Evolutionary conservation across 2,797 vertebrate genomes (phyloP), one percentile per base, ranked within the genome.

Genomic region (Sorex maritimensis): DNA sequence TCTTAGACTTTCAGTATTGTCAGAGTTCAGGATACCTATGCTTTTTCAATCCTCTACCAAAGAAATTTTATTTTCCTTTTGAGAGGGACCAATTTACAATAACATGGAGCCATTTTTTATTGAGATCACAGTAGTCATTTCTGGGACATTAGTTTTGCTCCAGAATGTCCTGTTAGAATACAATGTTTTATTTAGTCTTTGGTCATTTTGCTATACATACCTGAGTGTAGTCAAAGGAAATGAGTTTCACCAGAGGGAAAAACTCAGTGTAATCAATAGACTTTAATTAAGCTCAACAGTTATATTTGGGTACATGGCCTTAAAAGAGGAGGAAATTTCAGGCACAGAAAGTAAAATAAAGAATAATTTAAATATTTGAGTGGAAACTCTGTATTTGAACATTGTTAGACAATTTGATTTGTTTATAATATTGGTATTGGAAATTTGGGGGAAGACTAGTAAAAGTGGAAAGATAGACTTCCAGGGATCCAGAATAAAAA

Each of bases 391-490:
- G 41, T 86, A 44, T 68, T 67, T 89, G 52, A 21, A 23, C 24
- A 83, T 71, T 83, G 52, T 69, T 69, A 84, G 82, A 58, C 55
- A 71, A 28, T 79, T 90, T 92, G 44, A 28, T 79, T 90, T 92
- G 44, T 75, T 44, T 61, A 24, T 46, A 72, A 81, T 41, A 12
- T 2, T 34, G 38, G 41, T 24, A 4, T 17, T 63, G 44, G 12
- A 38, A 24, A 17, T 14, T 61, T 61, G 13, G 5, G 75, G n/a
- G 38, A 46, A 86, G 49, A 46, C 58, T 69, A 85, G 63, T 58
- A 81, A 82, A 85, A 81, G 81, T 77, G 9, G 63, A 63, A 63
- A 90, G 44, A 6, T 34, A 52, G 30, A 30, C 41, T 75, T 93
- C n/a, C 49, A 75, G 28, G 72, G 71, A 4, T 24, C 63, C 77